phyloP scores from a whole-genome alignment of 2,888 invertebrate genomes.

The Pachydiplax longipennis region DNA sequence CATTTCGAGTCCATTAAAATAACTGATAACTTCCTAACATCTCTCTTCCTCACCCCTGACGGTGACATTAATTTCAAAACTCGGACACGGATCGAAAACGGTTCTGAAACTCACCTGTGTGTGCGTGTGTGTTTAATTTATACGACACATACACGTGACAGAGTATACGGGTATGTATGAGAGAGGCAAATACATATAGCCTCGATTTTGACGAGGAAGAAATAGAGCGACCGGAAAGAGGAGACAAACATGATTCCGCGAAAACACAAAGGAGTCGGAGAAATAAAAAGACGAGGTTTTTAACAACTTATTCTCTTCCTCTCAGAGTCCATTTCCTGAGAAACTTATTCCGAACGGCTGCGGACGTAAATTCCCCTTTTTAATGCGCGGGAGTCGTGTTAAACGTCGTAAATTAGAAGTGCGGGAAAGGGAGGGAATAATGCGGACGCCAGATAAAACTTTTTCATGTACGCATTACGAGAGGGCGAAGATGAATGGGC shows the following conservation, averaged over 20 bases:
- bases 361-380: neutral
- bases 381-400: neutral
- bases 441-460: neutral
- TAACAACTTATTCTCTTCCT: neutral
- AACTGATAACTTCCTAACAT: no score
- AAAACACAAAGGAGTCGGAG: neutral
- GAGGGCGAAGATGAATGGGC: neutral
- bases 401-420: neutral
- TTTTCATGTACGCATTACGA: neutral
- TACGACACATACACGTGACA: no score
- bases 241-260: neutral
- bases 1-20: no score
- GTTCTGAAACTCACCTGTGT: no score
- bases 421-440: neutral
- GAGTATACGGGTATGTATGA: no score
- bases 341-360: neutral
- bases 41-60: no score
- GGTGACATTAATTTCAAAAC: no score
- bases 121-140: no score
- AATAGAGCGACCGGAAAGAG: no score
- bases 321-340: neutral
- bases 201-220: no score
- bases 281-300: neutral
- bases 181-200: no score
- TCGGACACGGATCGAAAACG: no score